Evolutionary conservation across 2,797 vertebrate species (phyloP).

Genomic region (Lepilemur ruficaudatus): DNA sequence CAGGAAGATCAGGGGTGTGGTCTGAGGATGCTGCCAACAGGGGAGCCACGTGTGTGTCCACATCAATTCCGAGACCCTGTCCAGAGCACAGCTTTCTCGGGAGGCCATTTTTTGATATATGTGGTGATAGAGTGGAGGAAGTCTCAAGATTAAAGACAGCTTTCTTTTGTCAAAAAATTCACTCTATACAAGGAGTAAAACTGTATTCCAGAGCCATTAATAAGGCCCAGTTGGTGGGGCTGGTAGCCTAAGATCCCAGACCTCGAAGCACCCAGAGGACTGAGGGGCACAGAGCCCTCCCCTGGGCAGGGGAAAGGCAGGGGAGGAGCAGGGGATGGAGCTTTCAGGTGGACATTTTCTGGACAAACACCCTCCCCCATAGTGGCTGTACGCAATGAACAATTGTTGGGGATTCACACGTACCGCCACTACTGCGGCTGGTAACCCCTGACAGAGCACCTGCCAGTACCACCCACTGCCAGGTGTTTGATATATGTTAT

Average conservation of each 20-base stretch:
- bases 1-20: background rate
- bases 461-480: background rate
- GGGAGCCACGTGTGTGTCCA: accelerated
- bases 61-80: background rate
- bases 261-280: background rate
- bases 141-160: background rate
- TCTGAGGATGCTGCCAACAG: background rate
- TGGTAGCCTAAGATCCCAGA: background rate
- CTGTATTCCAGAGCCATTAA: background rate
- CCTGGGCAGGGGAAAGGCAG: background rate
- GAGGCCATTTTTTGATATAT: background rate
- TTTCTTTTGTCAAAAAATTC: background rate
- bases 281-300: background rate
- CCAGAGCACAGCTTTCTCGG: background rate
- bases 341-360: background rate
- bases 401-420: background rate
- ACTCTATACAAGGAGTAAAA: background rate
- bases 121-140: background rate
- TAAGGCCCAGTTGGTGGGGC: background rate
- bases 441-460: background rate
- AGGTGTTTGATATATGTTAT: background rate
- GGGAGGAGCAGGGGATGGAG: background rate
- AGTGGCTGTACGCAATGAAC: background rate
- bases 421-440: background rate
- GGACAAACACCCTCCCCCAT: background rate